Evolutionary conservation across 1,140 invertebrate genomes (phyloP).

Genomic region (Caenorhabditis remanei): DNA sequence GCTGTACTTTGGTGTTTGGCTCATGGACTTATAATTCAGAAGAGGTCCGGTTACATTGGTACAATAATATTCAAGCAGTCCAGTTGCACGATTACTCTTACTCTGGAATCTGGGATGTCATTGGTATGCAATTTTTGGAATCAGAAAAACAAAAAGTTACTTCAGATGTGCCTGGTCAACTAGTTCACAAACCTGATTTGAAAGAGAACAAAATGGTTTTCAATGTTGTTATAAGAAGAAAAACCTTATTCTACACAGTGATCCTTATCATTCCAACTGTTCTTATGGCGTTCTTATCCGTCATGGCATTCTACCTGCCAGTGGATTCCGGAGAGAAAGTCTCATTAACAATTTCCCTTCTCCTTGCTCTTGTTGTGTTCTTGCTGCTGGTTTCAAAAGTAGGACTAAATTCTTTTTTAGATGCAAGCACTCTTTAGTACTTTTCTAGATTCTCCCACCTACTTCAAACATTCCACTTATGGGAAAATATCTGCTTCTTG

Average conservation of each 20-base stretch:
- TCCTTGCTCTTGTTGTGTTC: conserved; percentile 98
- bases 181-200: conserved; percentile 61
- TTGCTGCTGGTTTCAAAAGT: conserved; percentile 93
- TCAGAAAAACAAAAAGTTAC: background rate
- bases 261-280: conserved; percentile 98
- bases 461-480: conserved; percentile 94
- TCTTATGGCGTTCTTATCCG: conserved; percentile 96
- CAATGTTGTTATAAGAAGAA: conserved; percentile 88
- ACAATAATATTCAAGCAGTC: conserved; percentile 91
- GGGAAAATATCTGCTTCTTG: conserved; percentile 97
- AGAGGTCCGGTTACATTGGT: conserved; percentile 84
- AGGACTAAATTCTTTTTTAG: background rate
- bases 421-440: background rate
- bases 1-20: conserved; percentile 82
- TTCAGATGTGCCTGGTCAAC: conserved; percentile 65
- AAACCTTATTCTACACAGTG: conserved; percentile 98
- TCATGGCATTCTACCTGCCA: conserved; percentile 96
- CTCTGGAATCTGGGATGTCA: conserved; percentile 98
- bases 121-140: conserved; percentile 83
- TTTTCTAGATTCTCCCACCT: conserved; percentile 87
- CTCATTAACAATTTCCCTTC: conserved; percentile 96
- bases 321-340: conserved; percentile 86
- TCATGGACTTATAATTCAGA: conserved; percentile 99
- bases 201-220: conserved; percentile 83
- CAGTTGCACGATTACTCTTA: conserved; percentile 98